Evolutionary conservation across 2,797 vertebrate genomes (phyloP).

Genomic region (Sciurus carolinensis): DNA sequence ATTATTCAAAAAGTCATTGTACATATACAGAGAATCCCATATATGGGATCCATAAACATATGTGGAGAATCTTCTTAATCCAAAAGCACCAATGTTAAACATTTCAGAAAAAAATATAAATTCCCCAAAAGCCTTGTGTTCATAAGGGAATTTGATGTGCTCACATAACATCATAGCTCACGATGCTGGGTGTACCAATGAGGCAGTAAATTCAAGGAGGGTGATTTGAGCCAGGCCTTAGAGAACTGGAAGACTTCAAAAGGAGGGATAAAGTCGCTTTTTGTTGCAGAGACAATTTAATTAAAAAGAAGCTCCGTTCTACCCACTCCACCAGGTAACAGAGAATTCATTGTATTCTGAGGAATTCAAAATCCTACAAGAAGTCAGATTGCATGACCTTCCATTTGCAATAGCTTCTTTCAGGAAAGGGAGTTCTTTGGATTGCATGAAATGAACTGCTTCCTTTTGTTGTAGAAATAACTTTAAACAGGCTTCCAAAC

Average conservation of each 20-base stretch:
- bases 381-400: conserved; percentile 69
- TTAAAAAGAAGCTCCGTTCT: conserved; percentile 76
- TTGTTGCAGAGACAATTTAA: conserved; percentile 76
- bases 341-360: conserved; percentile 76
- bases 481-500: conserved; percentile 71
- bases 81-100: not conserved
- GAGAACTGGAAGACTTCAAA: conserved; percentile 11
- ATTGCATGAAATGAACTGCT: conserved; percentile 58
- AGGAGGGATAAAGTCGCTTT: conserved; percentile 59
- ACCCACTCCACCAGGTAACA: conserved; percentile 76
- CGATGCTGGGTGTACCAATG: not conserved
- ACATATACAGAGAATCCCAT: not conserved
- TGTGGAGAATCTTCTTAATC: not conserved
- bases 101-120: conserved; percentile 40
- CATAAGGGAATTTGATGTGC: not conserved
- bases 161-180: not conserved
- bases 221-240: conserved; percentile 21
- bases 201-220: not conserved
- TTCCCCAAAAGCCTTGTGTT: not conserved
- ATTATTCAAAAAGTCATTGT: not conserved
- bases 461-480: conserved; percentile 64
- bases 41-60: not conserved
- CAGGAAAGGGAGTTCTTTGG: conserved; percentile 68
- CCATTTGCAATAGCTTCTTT: conserved; percentile 74
- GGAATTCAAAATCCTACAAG: conserved; percentile 53